A percentile compares a stretch with the other conserved stretches of the same genome.
Conservation (phyloP, 2,113 vertebrate species). For the Otis tarda region DNA sequence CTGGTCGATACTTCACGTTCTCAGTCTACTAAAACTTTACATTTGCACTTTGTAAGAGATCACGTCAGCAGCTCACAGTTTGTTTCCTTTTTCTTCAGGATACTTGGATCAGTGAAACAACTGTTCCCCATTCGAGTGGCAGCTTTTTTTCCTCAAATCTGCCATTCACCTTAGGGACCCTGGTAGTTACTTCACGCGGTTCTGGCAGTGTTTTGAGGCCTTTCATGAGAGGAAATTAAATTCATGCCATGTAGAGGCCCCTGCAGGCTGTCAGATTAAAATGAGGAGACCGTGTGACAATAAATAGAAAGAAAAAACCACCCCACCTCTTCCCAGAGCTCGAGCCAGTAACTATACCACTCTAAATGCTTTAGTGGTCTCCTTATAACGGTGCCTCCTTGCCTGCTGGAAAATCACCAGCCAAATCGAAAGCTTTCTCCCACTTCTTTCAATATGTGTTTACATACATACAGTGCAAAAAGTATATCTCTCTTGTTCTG, state of each 20-base stretch:
- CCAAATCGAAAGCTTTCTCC: not conserved
- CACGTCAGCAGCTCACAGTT: not conserved
- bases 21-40: not conserved
- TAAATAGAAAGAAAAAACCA: not conserved
- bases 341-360: not conserved
- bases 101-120: not conserved
- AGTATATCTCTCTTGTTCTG: not conserved
- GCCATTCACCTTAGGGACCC: not conserved
- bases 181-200: not conserved
- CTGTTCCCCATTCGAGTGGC: not conserved
- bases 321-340: not conserved
- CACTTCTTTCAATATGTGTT: not conserved
- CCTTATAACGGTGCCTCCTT: not conserved
- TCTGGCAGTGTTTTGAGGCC: not conserved
- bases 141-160: not conserved
- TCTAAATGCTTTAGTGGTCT: not conserved
- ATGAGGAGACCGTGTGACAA: not conserved
- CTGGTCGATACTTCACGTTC: not conserved
- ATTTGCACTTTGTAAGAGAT: not conserved
- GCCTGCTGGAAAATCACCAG: not conserved
- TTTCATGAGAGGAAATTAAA: not conserved
- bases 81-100: not conserved
- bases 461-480: not conserved
- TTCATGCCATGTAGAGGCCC: rapidly evolving
- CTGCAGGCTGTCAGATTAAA: not conserved